Conservation (phyloP, 1,140 invertebrate genomes). For the Euschistus heros region DNA sequence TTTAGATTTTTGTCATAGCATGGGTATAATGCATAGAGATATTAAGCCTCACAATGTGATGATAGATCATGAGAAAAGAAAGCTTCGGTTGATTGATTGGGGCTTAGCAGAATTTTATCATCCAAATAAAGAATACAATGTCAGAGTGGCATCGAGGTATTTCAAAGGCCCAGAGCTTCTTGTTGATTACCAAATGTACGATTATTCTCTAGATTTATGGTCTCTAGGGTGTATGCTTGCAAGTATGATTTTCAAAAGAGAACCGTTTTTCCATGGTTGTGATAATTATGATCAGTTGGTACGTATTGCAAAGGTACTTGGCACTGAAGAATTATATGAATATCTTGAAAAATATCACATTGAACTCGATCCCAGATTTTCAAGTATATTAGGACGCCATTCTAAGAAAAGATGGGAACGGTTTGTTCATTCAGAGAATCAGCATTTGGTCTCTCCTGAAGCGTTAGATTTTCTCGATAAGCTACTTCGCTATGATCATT, state of each 20-base stretch:
- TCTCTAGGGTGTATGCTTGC: conserved; percentile 98
- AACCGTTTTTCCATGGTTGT: conserved; percentile 99
- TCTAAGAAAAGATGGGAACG: conserved; percentile 98
- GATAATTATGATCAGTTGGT: conserved; percentile 99
- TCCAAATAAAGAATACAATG: conserved; percentile 98
- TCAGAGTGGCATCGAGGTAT: conserved; percentile 94
- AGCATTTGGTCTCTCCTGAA: conserved; percentile 95
- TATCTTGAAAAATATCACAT: conserved; percentile 99
- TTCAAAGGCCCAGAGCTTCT: conserved; percentile 96
- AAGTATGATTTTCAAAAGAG: conserved; percentile 99
- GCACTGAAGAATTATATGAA: conserved; percentile 97
- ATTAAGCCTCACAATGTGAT: conserved; percentile 99
- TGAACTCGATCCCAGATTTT: conserved; percentile 71
- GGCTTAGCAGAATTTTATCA: conserved; percentile 99
- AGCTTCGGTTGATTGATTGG: conserved; percentile 98
- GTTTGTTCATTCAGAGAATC: conserved; percentile 98
- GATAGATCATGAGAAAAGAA: conserved; percentile 98
- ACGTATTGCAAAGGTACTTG: conserved; percentile 97
- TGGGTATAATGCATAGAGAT: conserved; percentile 99
- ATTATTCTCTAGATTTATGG: conserved; percentile 99
- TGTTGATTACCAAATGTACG: conserved; percentile 98
- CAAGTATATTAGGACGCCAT: conserved; percentile 47
- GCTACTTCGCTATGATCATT: conserved; percentile 96
- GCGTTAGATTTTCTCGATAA: conserved; percentile 98
- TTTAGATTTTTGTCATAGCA: conserved; percentile 98